Evolutionary conservation across 2,797 vertebrate genomes (phyloP), one percentile per base, ranked within the genome.

Genomic region (Tamandua tetradactyla): DNA sequence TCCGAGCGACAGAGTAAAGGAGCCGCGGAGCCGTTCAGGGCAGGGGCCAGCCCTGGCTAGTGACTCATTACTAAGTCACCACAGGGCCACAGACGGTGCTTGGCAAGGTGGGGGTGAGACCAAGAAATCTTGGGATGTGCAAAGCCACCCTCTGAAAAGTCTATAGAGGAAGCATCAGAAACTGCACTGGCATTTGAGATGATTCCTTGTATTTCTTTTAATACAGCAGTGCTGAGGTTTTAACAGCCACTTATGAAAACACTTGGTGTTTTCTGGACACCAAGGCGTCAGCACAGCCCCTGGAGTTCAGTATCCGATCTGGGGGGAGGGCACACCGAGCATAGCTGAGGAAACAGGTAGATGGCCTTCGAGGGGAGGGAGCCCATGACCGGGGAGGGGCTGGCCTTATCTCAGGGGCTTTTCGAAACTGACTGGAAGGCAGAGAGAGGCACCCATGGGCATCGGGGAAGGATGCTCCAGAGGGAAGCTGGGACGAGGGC

Each of bases 381-480:
- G n/a, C n/a, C 64, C 64, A 13, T 9, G 17, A 20, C 20, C 35
- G n/a, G 64, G 5, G 7, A 20, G 62, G 15, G 61, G 32, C 5
- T 17, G 62, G 32, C n/a, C 14, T 17, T 18, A n/a, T 64, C 8
- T 32, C 62, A 64, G 2, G 15, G 15, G 62, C 32, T 13, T n/a
- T 52, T 74, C 42, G 42, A 9, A 17, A 47, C 3, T 10, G 7
- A 27, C 0, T 0, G 30, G 35, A 27, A 23, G 23, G 47, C 35
- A 4, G 17, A 2, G 5, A 12, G 25, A 69, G 35, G n/a, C 17
- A 2, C n/a, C 11, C 6, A 1, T 37, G 64, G 27, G 10, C 5
- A 40, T 32, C 17, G 12, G 49, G 32, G 22, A 35, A 66, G 32
- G 64, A 71, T 1, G 13, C 55, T 55, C 49, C 35, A 40, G 10